A percentile compares a stretch with the other conserved stretches of the same genome.
phyloP scores from a whole-genome alignment of 2,797 vertebrate species.

The Perodicticus potto region DNA sequence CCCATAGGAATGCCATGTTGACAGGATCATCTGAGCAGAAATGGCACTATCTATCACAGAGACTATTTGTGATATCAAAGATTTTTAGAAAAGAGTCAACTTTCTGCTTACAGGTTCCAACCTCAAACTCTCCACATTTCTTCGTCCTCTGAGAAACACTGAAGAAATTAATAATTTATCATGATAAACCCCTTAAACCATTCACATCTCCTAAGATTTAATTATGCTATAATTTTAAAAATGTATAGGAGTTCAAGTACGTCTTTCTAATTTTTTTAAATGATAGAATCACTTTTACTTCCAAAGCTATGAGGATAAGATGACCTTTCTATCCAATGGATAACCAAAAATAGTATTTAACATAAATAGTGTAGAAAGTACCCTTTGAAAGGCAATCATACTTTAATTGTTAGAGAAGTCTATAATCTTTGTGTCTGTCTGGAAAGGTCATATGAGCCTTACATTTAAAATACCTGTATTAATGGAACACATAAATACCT shows the following conservation, averaged over 20 bases:
- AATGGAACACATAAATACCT: slow-evolving; percentile 23
- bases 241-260: neutral
- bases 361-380: neutral
- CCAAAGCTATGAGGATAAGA: slow-evolving; percentile 14
- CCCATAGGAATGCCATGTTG: neutral
- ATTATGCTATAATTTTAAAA: slow-evolving; percentile 51
- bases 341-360: slow-evolving; percentile 26
- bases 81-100: neutral
- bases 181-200: neutral
- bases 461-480: slow-evolving; percentile 7
- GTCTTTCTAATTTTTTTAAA: neutral
- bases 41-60: neutral
- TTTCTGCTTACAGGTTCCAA: neutral
- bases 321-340: neutral
- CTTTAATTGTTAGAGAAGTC: slow-evolving; percentile 41
- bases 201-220: neutral
- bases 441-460: neutral
- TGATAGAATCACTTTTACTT: slow-evolving; percentile 5
- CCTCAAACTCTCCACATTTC: neutral
- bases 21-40: neutral
- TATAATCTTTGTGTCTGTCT: neutral
- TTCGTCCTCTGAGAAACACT: slow-evolving; percentile 1
- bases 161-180: slow-evolving; percentile 37
- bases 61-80: neutral
- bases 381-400: neutral